A percentile compares a stretch with the other conserved stretches of the same genome.
phyloP scores from a whole-genome alignment of 2,888 invertebrate genomes.

The Tetragnatha montana region DNA sequence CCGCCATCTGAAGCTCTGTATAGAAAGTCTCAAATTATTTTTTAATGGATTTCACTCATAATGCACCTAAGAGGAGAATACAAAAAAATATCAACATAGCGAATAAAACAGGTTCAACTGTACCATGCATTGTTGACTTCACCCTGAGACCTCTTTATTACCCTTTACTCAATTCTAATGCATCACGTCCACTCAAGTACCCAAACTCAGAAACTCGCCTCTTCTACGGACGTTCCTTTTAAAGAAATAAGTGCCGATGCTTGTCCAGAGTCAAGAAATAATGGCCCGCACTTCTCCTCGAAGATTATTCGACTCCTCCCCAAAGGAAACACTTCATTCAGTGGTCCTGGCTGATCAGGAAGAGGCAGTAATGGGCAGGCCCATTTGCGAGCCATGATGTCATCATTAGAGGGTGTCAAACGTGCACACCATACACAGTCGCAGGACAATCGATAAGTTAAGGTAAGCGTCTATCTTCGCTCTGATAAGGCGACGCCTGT shows the following conservation, averaged over 20 bases:
- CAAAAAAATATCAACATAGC: too few relatives aligned
- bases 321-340: conserved; percentile 43
- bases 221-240: conserved; percentile 13
- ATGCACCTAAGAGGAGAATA: too few relatives aligned
- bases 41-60: too few relatives aligned
- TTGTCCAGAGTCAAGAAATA: conserved; percentile 34
- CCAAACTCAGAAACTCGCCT: neutral
- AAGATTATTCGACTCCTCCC: conserved; percentile 43
- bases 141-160: too few relatives aligned
- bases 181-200: neutral
- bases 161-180: neutral
- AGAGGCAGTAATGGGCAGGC: conserved; percentile 47
- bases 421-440: conserved; percentile 56
- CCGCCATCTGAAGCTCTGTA: too few relatives aligned
- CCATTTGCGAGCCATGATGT: conserved; percentile 56
- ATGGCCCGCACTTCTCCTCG: conserved; percentile 34
- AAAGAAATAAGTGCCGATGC: conserved; percentile 55
- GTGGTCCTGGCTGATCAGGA: conserved; percentile 54
- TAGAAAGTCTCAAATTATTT: too few relatives aligned
- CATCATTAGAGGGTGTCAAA: conserved; percentile 61
- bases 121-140: too few relatives aligned
- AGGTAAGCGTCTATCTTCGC: conserved; percentile 22
- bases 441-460: conserved; percentile 53
- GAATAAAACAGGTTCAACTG: too few relatives aligned
- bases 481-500: neutral